Evolutionary conservation across 2,113 vertebrate genomes (phyloP).

Genomic region (Ovibos moschatus): DNA sequence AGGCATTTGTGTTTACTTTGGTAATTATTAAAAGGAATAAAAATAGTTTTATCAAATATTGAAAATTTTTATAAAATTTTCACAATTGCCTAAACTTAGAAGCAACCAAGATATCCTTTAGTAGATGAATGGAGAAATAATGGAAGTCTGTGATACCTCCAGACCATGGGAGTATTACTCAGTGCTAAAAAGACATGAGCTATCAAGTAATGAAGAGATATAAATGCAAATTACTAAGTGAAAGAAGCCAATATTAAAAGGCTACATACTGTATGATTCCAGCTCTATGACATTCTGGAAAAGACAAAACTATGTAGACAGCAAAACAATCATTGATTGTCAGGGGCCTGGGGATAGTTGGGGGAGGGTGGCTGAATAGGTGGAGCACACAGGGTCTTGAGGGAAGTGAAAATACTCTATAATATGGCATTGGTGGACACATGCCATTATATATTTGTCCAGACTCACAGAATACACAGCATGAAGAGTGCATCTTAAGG

Average conservation of each 20-base stretch:
- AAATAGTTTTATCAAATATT: not conserved
- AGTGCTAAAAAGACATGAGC: not conserved
- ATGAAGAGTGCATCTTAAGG: not conserved
- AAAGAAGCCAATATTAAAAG: not conserved
- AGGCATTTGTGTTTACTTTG: not conserved
- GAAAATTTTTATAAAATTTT: not conserved
- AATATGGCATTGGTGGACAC: not conserved
- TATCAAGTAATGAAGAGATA: not conserved
- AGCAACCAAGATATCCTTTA: not conserved
- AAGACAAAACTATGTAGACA: not conserved
- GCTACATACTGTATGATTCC: not conserved
- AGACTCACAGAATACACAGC: not conserved
- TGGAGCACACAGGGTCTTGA: not conserved
- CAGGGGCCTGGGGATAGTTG: accelerated
- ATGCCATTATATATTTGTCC: too few relatives aligned
- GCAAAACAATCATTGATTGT: not conserved
- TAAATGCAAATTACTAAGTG: not conserved
- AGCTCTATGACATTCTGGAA: not conserved
- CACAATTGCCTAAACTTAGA: not conserved
- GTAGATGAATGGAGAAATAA: not conserved
- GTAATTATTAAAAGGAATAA: not conserved
- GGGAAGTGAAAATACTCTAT: not conserved
- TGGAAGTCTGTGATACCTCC: not conserved
- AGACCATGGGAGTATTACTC: not conserved
- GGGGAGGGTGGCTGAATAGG: not conserved